A percentile compares a stretch with the other conserved stretches of the same genome.
Evolutionary conservation across 1,140 invertebrate species (phyloP).

Genomic region (Laodelphax striatellus): DNA sequence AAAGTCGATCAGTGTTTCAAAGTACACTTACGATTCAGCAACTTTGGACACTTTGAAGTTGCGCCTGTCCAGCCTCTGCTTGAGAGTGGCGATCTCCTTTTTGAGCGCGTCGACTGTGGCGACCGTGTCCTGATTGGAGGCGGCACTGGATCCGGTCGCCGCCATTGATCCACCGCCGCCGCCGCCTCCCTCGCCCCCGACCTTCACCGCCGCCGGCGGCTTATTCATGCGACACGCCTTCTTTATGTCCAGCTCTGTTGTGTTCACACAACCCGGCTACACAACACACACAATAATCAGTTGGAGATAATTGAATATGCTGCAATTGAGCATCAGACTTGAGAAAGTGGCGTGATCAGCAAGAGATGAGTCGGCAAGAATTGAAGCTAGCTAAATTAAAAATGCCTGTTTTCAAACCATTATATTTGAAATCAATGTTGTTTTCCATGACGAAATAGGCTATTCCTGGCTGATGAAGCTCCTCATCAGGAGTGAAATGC

Average conservation of each 20-base stretch:
- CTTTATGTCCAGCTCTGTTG: conserved; percentile 95
- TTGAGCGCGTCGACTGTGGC: conserved; percentile 40
- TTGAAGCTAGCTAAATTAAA: no score
- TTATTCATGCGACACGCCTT: conserved; percentile 85
- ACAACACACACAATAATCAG: conserved; percentile 22
- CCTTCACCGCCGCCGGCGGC: conserved; percentile 41
- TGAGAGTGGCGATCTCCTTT: conserved; percentile 52
- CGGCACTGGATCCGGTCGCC: conserved; percentile 41
- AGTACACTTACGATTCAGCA: conserved; percentile 74
- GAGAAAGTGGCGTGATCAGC: no score
- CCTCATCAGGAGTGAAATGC: no score
- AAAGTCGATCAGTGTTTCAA: no score
- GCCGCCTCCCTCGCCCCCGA: conserved; percentile 39
- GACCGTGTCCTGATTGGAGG: conserved; percentile 36
- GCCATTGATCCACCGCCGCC: conserved; percentile 26
- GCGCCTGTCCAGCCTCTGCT: conserved; percentile 68
- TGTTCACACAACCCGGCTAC: conserved; percentile 96
- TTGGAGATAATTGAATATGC: background rate
- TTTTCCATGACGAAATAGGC: no score
- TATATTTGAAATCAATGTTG: no score
- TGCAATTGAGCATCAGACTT: no score
- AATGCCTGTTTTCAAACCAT: no score
- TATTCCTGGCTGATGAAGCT: no score
- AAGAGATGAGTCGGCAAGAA: no score
- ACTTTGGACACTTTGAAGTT: conserved; percentile 96